These are phyloP conservation scores for Venustaconcha ellipsiformis DNA, from an alignment of 1,140 invertebrate genomes.

Conservation along the genomic window DNA sequence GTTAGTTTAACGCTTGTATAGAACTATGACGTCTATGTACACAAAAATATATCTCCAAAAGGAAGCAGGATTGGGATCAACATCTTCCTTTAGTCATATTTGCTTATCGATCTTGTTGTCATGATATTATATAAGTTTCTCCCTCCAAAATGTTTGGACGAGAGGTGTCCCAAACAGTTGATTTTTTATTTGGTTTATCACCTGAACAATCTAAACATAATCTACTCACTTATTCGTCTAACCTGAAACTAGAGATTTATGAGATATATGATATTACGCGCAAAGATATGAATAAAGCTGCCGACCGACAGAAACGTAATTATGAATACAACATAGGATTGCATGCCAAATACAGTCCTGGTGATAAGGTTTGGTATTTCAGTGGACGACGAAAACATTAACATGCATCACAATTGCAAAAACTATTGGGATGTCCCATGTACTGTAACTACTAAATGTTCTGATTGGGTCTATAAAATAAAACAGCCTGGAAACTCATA, in stretches of 20 bases:
- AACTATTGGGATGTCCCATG: no score
- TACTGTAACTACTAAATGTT: no score
- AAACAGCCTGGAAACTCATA: no score
- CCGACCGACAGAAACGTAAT: constrained; percentile 21
- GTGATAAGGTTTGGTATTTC: no score
- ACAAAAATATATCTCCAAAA: constrained; percentile 10
- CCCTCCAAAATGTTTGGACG: constrained; percentile 39
- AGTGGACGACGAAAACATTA: no score
- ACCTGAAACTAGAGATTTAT: constrained; percentile 8
- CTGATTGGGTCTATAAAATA: no score
- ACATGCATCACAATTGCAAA: no score
- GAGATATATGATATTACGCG: constrained; percentile 16
- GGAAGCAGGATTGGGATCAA: constrained; percentile 39
- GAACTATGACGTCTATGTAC: constrained; percentile 7
- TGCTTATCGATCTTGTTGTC: constrained; percentile 36
- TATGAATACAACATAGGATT: no score
- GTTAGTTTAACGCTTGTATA: constrained; percentile 48
- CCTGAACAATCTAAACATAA: not conserved
- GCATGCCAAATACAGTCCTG: no score
- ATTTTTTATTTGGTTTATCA: not conserved
- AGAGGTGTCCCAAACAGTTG: constrained; percentile 7
- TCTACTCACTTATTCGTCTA: constrained; percentile 10
- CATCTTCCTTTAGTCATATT: constrained; percentile 42
- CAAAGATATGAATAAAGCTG: constrained; percentile 18
- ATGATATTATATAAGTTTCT: constrained; percentile 29